Conservation (phyloP, 1,140 invertebrate genomes). For the Bombus difficillimus region DNA sequence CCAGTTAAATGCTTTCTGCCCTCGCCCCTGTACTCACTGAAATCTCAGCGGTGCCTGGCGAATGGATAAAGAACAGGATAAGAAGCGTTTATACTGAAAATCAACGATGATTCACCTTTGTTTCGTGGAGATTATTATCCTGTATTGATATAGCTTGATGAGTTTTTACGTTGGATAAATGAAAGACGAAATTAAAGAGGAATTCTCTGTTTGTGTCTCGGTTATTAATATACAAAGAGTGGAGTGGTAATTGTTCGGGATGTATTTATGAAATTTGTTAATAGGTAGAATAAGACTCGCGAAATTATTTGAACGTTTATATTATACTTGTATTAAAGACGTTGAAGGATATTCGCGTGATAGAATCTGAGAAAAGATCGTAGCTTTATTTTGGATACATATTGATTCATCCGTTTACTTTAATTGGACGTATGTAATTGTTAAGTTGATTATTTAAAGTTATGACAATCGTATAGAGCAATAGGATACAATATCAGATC, state of each 20-base stretch:
- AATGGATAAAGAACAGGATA: not conserved
- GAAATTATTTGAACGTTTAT: not conserved
- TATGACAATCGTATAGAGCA: not conserved
- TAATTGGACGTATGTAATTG: not conserved
- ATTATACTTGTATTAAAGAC: not conserved
- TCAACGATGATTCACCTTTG: not conserved
- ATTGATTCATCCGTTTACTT: too few relatives aligned
- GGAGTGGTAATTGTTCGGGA: too few relatives aligned
- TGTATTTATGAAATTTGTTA: not conserved
- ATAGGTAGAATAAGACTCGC: not conserved
- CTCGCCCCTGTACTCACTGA: slow-evolving; percentile 20
- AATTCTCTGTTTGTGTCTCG: too few relatives aligned
- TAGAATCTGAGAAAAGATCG: too few relatives aligned
- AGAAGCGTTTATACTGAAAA: slow-evolving; percentile 16
- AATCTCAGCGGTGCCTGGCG: not conserved
- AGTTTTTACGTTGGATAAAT: not conserved
- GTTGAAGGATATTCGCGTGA: too few relatives aligned
- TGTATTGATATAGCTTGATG: not conserved
- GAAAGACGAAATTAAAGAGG: too few relatives aligned
- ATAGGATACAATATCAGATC: not conserved
- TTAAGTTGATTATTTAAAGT: not conserved
- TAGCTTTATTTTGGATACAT: too few relatives aligned
- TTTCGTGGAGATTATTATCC: not conserved
- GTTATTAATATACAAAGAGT: not conserved
- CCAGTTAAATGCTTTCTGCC: slow-evolving; percentile 64